phyloP scores from a whole-genome alignment of 2,888 invertebrate species.

The Ochlodes sylvanus region DNA sequence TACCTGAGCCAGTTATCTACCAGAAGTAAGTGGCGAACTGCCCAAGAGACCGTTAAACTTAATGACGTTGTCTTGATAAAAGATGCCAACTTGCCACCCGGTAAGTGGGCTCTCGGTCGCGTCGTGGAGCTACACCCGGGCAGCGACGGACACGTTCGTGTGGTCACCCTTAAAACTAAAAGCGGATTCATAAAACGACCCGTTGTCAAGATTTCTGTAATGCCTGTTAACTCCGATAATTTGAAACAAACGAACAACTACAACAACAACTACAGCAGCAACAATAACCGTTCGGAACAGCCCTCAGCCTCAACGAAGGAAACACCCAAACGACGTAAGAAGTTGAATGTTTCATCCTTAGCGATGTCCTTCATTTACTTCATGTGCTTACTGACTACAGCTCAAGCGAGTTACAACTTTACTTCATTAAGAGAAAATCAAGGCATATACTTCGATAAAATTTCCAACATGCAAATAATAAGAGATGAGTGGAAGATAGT shows the following conservation, averaged over 20 bases:
- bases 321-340: not conserved
- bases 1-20: slow-evolving; percentile 6
- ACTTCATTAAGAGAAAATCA: slow-evolving; percentile 17
- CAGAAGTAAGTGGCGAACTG: slow-evolving; percentile 16
- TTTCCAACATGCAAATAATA: slow-evolving; percentile 22
- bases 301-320: not conserved
- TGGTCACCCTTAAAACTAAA: slow-evolving; percentile 25
- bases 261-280: not conserved
- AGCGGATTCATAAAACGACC: slow-evolving; percentile 20
- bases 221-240: not conserved
- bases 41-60: slow-evolving; percentile 21
- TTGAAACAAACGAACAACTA: not conserved
- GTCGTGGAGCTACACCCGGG: slow-evolving; percentile 5
- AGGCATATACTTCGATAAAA: slow-evolving; percentile 32
- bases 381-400: not conserved
- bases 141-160: slow-evolving; percentile 28
- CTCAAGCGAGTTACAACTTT: slow-evolving; percentile 4
- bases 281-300: not conserved
- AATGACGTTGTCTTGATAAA: slow-evolving; percentile 36
- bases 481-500: slow-evolving; percentile 34
- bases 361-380: not conserved
- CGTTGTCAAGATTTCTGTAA: slow-evolving; percentile 13
- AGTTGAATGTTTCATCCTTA: not conserved
- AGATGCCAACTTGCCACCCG: slow-evolving; percentile 28
- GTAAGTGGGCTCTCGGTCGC: slow-evolving; percentile 15